Percentiles rank a stretch among this genome's conserved stretches.
phyloP scores from a whole-genome alignment of 2,888 invertebrate species.

The Spisula subtruncata region DNA sequence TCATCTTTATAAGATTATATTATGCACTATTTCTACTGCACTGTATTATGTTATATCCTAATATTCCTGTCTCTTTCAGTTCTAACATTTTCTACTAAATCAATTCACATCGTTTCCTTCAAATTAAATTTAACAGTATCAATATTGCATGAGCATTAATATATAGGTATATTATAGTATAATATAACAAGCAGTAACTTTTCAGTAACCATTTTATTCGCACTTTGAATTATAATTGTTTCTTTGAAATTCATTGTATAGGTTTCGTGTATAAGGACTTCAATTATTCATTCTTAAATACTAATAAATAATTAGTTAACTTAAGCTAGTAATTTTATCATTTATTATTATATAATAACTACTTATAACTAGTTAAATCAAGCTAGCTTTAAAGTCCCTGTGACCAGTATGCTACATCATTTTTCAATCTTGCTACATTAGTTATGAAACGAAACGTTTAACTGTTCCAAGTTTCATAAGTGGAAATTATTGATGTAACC shows the following conservation, averaged over 20 bases:
- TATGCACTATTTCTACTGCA: conserved; percentile 13
- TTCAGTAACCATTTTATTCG: neutral
- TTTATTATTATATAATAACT: too few relatives aligned
- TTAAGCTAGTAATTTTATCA: too few relatives aligned
- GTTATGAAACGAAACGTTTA: neutral
- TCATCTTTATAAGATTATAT: neutral
- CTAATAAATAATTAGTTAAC: neutral
- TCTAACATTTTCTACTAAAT: neutral
- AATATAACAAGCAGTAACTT: neutral
- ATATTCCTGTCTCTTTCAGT: neutral
- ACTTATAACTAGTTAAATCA: too few relatives aligned
- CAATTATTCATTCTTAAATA: neutral
- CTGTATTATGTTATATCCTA: neutral
- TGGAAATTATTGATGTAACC: neutral
- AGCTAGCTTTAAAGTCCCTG: too few relatives aligned
- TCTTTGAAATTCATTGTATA: neutral
- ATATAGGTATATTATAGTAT: too few relatives aligned
- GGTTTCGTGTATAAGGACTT: neutral
- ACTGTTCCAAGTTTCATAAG: neutral
- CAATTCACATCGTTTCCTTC: neutral
- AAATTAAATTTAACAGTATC: neutral
- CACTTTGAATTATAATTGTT: neutral
- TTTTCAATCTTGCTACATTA: neutral
- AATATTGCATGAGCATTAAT: neutral
- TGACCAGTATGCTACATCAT: too few relatives aligned